Percentiles rank a stretch among this genome's conserved stretches.
Conservation (phyloP, 2,113 vertebrate species). For the Pseudorasbora parva region DNA sequence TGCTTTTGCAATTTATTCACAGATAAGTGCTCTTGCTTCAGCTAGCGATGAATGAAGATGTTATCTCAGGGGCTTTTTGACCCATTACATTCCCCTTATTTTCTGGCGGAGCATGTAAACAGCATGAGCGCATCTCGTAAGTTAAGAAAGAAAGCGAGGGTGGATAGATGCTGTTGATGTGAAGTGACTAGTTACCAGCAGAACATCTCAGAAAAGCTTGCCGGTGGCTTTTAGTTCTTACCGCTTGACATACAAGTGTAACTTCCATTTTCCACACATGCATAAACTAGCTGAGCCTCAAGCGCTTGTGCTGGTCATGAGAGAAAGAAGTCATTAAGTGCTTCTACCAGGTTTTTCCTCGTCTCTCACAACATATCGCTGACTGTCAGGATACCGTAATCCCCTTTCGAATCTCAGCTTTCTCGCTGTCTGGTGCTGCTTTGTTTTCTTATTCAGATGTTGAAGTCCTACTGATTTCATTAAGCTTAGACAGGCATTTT, state of each 20-base stretch:
- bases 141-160: background rate
- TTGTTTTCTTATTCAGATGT: constrained; percentile 31
- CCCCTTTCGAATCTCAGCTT: background rate
- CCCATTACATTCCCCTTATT: background rate
- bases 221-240: constrained; percentile 1
- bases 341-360: background rate
- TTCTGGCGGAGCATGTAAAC: constrained; percentile 13
- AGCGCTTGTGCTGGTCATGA: background rate
- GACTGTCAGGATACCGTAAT: background rate
- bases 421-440: background rate
- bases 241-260: background rate
- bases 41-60: constrained; percentile 15
- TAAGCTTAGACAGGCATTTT: constrained; percentile 35
- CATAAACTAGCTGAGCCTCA: constrained; percentile 7
- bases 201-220: background rate
- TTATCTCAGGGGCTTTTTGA: constrained; percentile 33
- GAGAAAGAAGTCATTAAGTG: background rate
- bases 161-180: background rate
- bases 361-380: background rate
- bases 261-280: constrained; percentile 3
- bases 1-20: constrained; percentile 1
- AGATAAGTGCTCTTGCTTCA: background rate
- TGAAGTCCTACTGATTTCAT: constrained; percentile 43
- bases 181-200: constrained; percentile 23
- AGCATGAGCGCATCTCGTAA: background rate